Conservation (phyloP, 2,888 invertebrate genomes). For the Epinotia ramella region DNA sequence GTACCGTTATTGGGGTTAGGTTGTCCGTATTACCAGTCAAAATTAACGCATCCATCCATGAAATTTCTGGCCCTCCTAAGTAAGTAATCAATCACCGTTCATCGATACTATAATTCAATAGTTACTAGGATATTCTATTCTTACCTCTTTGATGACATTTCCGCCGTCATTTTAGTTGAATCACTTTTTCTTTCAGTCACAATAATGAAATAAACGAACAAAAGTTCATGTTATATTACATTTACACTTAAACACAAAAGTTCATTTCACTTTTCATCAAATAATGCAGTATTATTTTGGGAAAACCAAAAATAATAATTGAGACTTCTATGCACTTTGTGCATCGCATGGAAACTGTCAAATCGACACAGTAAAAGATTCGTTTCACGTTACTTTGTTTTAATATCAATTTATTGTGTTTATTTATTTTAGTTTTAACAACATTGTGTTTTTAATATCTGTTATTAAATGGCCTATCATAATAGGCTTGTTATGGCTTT, state of each 20-base stretch:
- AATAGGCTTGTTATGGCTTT: neutral
- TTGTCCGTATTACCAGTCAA: slow-evolving; percentile 15
- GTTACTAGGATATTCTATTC: slow-evolving; percentile 52
- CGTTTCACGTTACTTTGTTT: slow-evolving; percentile 36
- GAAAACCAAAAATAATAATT: slow-evolving; percentile 33
- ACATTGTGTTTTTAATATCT: neutral
- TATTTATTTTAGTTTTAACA: neutral
- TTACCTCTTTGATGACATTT: slow-evolving; percentile 82
- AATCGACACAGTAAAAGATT: slow-evolving; percentile 29
- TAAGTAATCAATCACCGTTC: slow-evolving; percentile 12
- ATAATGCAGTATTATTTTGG: slow-evolving; percentile 45
- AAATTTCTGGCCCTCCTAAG: slow-evolving; percentile 34
- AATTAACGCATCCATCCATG: slow-evolving; percentile 42
- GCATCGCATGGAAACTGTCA: slow-evolving; percentile 44
- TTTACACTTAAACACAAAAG: slow-evolving; percentile 48
- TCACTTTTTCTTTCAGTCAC: slow-evolving; percentile 61
- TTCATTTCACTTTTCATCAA: slow-evolving; percentile 51
- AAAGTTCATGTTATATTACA: slow-evolving; percentile 63
- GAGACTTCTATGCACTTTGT: slow-evolving; percentile 41
- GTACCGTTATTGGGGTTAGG: slow-evolving; percentile 28
- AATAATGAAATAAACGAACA: slow-evolving; percentile 56
- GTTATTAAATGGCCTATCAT: neutral
- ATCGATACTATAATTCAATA: slow-evolving; percentile 9
- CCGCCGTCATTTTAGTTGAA: slow-evolving; percentile 71
- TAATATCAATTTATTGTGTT: neutral